Evolutionary conservation across 2,113 vertebrate genomes (phyloP), one percentile per base, ranked within the genome.

Genomic region (Pelmatolapia mariae): DNA sequence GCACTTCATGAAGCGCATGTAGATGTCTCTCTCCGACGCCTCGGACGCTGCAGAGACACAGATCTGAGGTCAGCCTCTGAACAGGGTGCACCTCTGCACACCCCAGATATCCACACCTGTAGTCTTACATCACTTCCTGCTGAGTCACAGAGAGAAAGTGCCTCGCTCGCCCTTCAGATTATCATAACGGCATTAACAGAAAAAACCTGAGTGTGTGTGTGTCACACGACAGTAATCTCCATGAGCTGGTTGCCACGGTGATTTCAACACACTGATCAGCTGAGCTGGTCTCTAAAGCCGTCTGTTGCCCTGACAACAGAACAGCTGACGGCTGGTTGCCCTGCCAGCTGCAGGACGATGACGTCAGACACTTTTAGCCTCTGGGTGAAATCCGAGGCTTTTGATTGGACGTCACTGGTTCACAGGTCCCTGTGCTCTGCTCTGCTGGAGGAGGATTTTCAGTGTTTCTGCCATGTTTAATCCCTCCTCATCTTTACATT

Each of bases 1-100:
- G 87, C 97, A 98, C 96, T 96, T 98, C 99, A 99, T 99, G 97
- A 99, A 99, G 87, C 98, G 96, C 97, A 97, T 98, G 96, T 99
- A 99, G 96, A 99, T 98, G 85, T 99, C 98, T 79, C 98, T 97
- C 94, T 99, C 98, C 1, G 98, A 98, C 94, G 98, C 97, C 96
- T 97, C 97, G 83, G 96, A 95, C 93, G 89, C 97, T 97, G 94
- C 18, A 45, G 10, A 86, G 24, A 83, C n/a, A 52, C 24, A 45
- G 47, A 66, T n/a, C 36, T 24, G 66, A 71, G 38, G 66, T 71
- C n/a, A 71, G 68, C 24, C 59, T 56, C 53, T 56, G 11, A 56
- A 56, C 22, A 56, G 15, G 29, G 59, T 18, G 29, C 43, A 26
- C 68, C 68, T 47, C 8, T 73, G 40, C 16, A 16, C 68, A 43